Evolutionary conservation across 2,888 invertebrate genomes (phyloP).

Genomic region (Tanypteryx hageni): DNA sequence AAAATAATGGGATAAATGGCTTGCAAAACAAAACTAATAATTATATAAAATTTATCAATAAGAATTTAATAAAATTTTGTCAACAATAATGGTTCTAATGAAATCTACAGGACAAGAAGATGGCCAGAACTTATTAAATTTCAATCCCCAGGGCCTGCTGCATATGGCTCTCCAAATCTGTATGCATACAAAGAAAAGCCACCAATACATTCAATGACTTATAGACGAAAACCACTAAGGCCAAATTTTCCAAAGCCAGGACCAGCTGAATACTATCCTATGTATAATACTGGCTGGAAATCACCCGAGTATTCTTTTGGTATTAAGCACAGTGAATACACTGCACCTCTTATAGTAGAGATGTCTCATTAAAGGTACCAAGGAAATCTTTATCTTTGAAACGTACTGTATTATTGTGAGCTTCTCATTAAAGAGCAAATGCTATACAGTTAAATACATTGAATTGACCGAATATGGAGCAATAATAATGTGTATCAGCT

Average conservation of each 20-base stretch:
- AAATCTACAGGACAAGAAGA: constrained; percentile 66
- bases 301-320: constrained; percentile 80
- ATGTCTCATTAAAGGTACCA: not conserved
- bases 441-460: too few species aligned
- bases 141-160: constrained; percentile 76
- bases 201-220: constrained; percentile 72
- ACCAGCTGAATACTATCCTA: constrained; percentile 78
- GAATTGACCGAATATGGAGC: too few species aligned
- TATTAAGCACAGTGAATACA: constrained; percentile 76
- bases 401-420: too few species aligned
- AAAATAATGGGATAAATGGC: too few species aligned
- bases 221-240: constrained; percentile 70
- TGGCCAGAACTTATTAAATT: constrained; percentile 69
- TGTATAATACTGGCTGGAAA: constrained; percentile 72
- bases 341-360: constrained; percentile 6
- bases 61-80: not conserved
- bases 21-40: too few species aligned
- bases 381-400: too few species aligned
- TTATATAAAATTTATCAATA: not conserved
- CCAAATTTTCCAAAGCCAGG: constrained; percentile 74
- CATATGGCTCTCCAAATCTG: constrained; percentile 71
- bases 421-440: too few species aligned
- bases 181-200: constrained; percentile 71
- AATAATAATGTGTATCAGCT: too few species aligned
- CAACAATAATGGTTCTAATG: not conserved